These are phyloP conservation scores for Andrena chrysosceles DNA, from an alignment of 2,888 invertebrate species.

Conservation along the genomic window DNA sequence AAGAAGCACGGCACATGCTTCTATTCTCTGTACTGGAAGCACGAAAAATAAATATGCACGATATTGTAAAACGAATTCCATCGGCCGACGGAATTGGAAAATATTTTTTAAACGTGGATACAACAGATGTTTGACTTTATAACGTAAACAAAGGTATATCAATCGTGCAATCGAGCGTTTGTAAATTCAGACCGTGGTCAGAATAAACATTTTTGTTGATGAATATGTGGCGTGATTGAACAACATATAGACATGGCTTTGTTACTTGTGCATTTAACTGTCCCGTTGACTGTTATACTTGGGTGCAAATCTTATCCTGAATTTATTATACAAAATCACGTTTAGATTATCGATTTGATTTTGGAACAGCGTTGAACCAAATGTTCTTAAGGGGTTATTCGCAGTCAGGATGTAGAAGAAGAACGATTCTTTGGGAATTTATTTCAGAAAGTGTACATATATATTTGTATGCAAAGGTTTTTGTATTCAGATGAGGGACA, in stretches of 20 bases:
- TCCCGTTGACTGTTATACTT: too few species aligned
- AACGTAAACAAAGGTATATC: neutral
- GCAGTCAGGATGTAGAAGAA: too few species aligned
- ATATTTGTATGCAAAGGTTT: too few species aligned
- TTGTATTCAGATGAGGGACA: too few species aligned
- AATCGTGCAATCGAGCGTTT: neutral
- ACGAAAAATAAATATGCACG: too few species aligned
- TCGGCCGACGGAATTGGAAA: neutral
- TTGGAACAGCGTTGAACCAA: neutral
- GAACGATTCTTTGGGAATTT: too few species aligned
- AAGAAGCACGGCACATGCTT: too few species aligned
- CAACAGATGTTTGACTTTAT: neutral
- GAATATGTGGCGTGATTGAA: neutral
- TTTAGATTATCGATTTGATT: neutral
- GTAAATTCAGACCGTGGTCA: neutral
- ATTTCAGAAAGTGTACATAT: too few species aligned
- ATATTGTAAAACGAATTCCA: too few species aligned
- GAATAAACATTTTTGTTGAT: slow-evolving; percentile 12
- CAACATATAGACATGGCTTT: neutral
- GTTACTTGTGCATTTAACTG: neutral
- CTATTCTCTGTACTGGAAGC: too few species aligned
- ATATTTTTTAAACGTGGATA: neutral
- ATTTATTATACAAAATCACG: neutral
- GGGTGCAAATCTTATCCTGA: too few species aligned
- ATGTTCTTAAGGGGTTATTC: too few species aligned